Evolutionary conservation across 2,888 invertebrate species (phyloP).

Genomic region (Panorpa germanica): DNA sequence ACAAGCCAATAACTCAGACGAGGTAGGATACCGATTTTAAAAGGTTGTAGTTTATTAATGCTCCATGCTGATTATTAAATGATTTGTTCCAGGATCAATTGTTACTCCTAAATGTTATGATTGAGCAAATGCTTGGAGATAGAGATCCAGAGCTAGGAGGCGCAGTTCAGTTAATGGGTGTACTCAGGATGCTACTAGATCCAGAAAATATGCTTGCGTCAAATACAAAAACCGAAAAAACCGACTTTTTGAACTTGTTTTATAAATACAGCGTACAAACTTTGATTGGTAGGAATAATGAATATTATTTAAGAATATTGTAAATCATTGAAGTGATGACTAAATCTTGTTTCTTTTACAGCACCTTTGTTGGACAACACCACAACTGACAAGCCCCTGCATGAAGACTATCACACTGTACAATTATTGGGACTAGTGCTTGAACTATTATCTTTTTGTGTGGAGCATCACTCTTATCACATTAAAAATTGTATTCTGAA

Average conservation of each 20-base stretch:
- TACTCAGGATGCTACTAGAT: slow-evolving; percentile 79
- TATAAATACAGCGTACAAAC: slow-evolving; percentile 97
- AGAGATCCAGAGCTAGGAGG: slow-evolving; percentile 93
- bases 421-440: slow-evolving; percentile 87
- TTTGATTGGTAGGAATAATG: slow-evolving; percentile 51
- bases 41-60: slow-evolving; percentile 4
- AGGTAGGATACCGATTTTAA: background rate
- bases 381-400: slow-evolving; percentile 68
- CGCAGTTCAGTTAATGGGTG: slow-evolving; percentile 92
- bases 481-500: slow-evolving; percentile 95
- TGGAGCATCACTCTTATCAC: slow-evolving; percentile 97
- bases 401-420: slow-evolving; percentile 93
- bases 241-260: slow-evolving; percentile 95
- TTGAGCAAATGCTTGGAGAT: slow-evolving; percentile 96
- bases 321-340: background rate
- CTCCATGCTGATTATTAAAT: slow-evolving; percentile 5
- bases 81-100: slow-evolving; percentile 69
- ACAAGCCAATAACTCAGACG: slow-evolving; percentile 54
- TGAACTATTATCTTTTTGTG: slow-evolving; percentile 93
- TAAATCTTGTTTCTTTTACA: slow-evolving; percentile 20
- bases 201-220: slow-evolving; percentile 96
- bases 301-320: slow-evolving; percentile 6
- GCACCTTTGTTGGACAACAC: slow-evolving; percentile 92
- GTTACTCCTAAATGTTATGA: slow-evolving; percentile 82
- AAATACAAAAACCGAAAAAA: slow-evolving; percentile 88